Evolutionary conservation across 2,797 vertebrate species (phyloP).

Genomic region (Cuculus canorus): DNA sequence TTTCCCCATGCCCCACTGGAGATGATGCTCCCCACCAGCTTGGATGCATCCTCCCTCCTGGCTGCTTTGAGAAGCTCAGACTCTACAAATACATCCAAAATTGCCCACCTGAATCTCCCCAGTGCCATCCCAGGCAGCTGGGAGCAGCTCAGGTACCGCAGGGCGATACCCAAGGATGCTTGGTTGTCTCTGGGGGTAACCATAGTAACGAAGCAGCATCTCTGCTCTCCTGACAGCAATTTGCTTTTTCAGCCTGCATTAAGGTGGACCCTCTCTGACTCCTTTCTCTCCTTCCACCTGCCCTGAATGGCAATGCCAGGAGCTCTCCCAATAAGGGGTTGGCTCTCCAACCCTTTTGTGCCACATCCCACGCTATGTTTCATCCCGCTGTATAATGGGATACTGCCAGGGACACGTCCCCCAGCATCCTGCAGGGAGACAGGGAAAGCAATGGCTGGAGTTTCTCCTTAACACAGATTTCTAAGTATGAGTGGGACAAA

Average conservation of each 20-base stretch:
- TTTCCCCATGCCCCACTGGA: background rate
- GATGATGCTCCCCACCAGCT: background rate
- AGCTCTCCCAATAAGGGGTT: background rate
- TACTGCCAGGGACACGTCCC: background rate
- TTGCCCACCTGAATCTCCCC: constrained; percentile 51
- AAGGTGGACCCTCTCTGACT: constrained; percentile 32
- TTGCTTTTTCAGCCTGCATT: constrained; percentile 59
- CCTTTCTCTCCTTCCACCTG: background rate
- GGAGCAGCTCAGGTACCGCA: constrained; percentile 73
- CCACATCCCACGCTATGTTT: background rate
- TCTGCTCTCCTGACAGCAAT: constrained; percentile 69
- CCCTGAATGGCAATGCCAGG: background rate
- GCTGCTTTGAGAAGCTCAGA: background rate
- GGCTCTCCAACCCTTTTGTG: rapidly evolving
- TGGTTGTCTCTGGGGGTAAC: constrained; percentile 66
- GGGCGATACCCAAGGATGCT: constrained; percentile 52
- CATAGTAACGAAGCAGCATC: constrained; percentile 76
- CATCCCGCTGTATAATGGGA: rapidly evolving
- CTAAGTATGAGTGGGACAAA: constrained; percentile 27
- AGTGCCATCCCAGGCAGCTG: constrained; percentile 69
- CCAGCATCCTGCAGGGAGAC: background rate
- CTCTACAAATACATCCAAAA: background rate
- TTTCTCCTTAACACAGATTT: constrained; percentile 48
- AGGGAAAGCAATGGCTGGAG: rapidly evolving
- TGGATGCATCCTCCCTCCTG: background rate